A percentile compares a stretch with the other conserved stretches of the same genome.
These are phyloP conservation scores for Hydrozoanthus gracilis DNA, from an alignment of 92 coral and sea anemone species.

Conservation along the genomic window DNA sequence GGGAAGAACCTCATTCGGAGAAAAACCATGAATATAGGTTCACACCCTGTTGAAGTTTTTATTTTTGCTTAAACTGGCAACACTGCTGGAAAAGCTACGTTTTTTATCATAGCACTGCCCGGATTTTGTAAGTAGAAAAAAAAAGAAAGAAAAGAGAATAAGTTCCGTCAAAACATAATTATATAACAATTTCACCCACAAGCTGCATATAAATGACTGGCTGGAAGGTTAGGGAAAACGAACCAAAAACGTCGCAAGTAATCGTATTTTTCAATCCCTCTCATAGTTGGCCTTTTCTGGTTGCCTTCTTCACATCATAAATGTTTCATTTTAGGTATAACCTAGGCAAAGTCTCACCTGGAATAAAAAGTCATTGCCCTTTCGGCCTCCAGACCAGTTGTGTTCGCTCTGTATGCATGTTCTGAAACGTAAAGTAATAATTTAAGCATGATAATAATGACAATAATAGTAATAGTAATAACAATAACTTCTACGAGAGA, in stretches of 20 bases:
- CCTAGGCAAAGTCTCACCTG: conserved; percentile 57
- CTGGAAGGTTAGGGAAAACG: not conserved
- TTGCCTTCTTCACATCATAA: not conserved
- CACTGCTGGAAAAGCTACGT: too few species aligned
- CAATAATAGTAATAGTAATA: not conserved
- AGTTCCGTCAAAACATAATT: too few species aligned
- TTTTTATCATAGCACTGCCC: too few species aligned
- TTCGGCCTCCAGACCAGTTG: conserved; percentile 96
- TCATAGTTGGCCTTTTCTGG: not conserved
- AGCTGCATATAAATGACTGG: too few species aligned
- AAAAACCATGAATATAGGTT: too few species aligned
- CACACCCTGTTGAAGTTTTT: too few species aligned
- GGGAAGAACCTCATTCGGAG: too few species aligned
- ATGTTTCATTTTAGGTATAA: not conserved
- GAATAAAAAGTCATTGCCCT: conserved; percentile 93
- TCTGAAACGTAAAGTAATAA: conserved; percentile 51
- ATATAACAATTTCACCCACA: too few species aligned
- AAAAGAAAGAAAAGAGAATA: too few species aligned
- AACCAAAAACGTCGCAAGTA: not conserved
- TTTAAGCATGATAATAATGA: not conserved
- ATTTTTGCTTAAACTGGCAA: too few species aligned
- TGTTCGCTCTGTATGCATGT: conserved; percentile 85
- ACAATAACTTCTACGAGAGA: too few species aligned
- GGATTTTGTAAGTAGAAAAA: too few species aligned
- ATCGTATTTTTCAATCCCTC: not conserved